phyloP scores from a whole-genome alignment of 1,140 invertebrate genomes.

The Aphidius gifuensis region DNA sequence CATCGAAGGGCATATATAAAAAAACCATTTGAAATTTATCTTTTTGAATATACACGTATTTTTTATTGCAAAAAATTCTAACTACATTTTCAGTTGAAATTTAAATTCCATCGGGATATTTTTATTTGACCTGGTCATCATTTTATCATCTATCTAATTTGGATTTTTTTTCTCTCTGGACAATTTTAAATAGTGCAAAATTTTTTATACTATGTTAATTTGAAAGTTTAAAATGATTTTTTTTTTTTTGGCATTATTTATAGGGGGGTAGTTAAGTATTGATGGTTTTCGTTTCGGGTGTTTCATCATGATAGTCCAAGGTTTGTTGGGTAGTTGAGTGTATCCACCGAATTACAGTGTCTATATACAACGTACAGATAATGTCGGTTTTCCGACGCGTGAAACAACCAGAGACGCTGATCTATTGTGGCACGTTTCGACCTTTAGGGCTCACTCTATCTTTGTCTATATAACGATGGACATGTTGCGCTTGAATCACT shows the following conservation, averaged over 20 bases:
- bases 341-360: too few species aligned
- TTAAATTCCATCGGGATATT: slow-evolving; percentile 4
- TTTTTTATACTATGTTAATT: not conserved
- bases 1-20: not conserved
- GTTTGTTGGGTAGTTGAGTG: too few species aligned
- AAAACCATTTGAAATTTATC: not conserved
- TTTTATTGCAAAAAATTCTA: not conserved
- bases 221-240: too few species aligned
- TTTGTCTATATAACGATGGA: slow-evolving; percentile 15
- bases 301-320: too few species aligned
- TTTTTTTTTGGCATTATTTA: too few species aligned
- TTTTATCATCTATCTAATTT: not conserved
- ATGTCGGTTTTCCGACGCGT: slow-evolving; percentile 27
- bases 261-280: too few species aligned
- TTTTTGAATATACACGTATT: not conserved
- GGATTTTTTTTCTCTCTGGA: not conserved
- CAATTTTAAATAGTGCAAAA: not conserved
- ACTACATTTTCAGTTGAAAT: slow-evolving; percentile 2
- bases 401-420: slow-evolving; percentile 29
- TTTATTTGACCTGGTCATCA: not conserved
- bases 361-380: too few species aligned
- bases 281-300: too few species aligned
- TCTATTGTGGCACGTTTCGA: slow-evolving; percentile 23
- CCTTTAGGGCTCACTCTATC: slow-evolving; percentile 18
- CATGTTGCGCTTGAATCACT: slow-evolving; percentile 14